Base-by-base conservation (phyloP, 2,797 vertebrate species). In the Molothrus ater region DNA sequence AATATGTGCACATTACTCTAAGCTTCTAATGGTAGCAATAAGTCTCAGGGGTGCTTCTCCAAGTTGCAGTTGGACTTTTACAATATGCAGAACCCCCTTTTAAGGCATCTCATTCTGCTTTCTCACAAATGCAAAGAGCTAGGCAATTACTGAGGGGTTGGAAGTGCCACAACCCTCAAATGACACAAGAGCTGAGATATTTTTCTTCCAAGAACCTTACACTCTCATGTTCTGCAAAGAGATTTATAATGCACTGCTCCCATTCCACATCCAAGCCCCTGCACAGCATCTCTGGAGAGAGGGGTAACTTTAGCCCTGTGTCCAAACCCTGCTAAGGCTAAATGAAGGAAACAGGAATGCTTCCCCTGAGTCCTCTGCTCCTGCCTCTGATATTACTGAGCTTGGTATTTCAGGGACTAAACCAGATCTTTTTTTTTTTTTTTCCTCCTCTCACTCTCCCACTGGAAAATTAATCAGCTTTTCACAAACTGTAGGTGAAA, bases 311-410 rank as follows among this genome's bases (percentile, higher is more conserved):
- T 83, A 95, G 88, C 86, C 47, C 42, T 71, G 45, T 60, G 83
- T 81, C 84, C 81, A 36, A 73, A n/a, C 63, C 70, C 60, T 17
- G 75, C 87, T 81, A 78, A 90, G 72, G 75, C 89, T 96, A 96
- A 96, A 85, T 84, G 91, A 93, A 97, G 96, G 95, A 97, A 97
- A 92, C 87, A 95, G 78, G 76, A 96, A 96, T 93, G 56, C 76
- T 83, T 87, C 95, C 94, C 94, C 26, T 0, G 83, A 84, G 95
- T 4, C 59, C 32, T 87, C 74, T 92, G 9, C 92, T 85, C 64
- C 61, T 94, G 90, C 92, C 69, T 91, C 84, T 40, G n/a, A 84
- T 95, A 87, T 94, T 91, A 90, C 85, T 73, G 76, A 83, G 71
- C 74, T 86, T 66, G 69, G 53, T 84, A 81, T 90, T 96, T 92